Percentiles rank a stretch among this genome's conserved stretches.
phyloP scores from a whole-genome alignment of 2,888 invertebrate genomes.

The Drosophila lacicola region DNA sequence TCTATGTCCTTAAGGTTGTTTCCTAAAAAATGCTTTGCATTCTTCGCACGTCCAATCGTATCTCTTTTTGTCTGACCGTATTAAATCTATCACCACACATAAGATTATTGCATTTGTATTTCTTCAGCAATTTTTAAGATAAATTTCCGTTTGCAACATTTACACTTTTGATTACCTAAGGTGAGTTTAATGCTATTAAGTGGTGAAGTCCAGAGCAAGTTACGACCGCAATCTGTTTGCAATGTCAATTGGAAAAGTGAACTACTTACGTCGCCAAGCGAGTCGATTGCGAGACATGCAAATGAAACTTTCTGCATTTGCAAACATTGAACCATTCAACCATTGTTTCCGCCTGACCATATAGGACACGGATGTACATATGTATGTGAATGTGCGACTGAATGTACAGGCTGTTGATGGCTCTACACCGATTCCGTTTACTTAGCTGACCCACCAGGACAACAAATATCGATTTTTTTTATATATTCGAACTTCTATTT shows the following conservation, averaged over 20 bases:
- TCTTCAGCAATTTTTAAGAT: neutral
- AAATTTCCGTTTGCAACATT: neutral
- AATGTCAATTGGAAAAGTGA: conserved; percentile 75
- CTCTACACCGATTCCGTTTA: conserved; percentile 26
- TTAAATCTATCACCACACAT: no score
- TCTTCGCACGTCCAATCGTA: no score
- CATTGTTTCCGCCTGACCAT: conserved; percentile 20
- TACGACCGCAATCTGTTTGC: conserved; percentile 75
- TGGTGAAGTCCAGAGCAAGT: conserved; percentile 51
- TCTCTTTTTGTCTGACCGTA: no score
- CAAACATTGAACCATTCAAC: conserved; percentile 56
- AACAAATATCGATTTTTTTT: conserved; percentile 61
- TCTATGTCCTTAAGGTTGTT: neutral
- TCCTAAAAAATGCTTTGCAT: no score
- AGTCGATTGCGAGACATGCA: conserved; percentile 64
- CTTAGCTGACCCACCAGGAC: conserved; percentile 29
- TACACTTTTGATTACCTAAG: neutral
- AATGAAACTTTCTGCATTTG: conserved; percentile 58
- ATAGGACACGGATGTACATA: neutral
- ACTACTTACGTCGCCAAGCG: conserved; percentile 53
- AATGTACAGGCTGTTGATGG: conserved; percentile 16
- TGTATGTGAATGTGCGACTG: conserved; percentile 11
- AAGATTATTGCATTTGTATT: no score
- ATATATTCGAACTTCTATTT: conserved; percentile 66
- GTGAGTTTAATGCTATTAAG: conserved; percentile 35